These are phyloP conservation scores for Ectemnius lituratus DNA, from an alignment of 2,888 invertebrate species.

Conservation along the genomic window DNA sequence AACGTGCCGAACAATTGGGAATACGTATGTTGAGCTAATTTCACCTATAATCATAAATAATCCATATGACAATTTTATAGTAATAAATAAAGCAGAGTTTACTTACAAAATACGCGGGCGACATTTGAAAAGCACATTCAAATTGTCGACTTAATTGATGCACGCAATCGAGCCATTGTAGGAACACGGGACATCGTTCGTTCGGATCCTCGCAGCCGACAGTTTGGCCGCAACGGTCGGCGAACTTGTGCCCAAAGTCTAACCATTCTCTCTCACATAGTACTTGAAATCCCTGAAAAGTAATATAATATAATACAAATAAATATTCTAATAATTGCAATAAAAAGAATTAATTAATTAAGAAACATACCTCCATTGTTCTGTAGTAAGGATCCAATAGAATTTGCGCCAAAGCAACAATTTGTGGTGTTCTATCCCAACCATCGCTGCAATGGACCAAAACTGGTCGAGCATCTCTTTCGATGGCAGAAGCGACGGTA, in stretches of 20 bases:
- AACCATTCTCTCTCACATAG: constrained; percentile 98
- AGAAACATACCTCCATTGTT: constrained; percentile 87
- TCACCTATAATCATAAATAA: constrained; percentile 84
- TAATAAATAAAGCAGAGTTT: background rate
- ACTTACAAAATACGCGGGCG: constrained; percentile 92
- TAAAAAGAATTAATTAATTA: constrained; percentile 26
- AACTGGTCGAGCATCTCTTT: constrained; percentile 91
- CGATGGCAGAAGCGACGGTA: constrained; percentile 89
- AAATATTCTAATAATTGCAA: background rate
- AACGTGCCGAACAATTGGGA: constrained; percentile 98
- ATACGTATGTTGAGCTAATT: constrained; percentile 96
- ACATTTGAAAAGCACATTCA: constrained; percentile 97
- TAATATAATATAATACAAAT: background rate
- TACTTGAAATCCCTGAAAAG: constrained; percentile 90
- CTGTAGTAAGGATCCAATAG: constrained; percentile 96
- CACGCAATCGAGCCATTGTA: constrained; percentile 98
- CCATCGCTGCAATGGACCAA: constrained; percentile 99
- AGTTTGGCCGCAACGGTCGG: constrained; percentile 93
- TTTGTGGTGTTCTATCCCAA: constrained; percentile 99
- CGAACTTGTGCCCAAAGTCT: constrained; percentile 98
- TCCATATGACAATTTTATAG: no score
- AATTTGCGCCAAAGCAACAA: constrained; percentile 94
- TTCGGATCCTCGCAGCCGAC: constrained; percentile 92
- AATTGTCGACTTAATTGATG: constrained; percentile 94
- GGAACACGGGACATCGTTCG: constrained; percentile 97